phyloP scores from a whole-genome alignment of 2,888 invertebrate species.

The Lasiommata megera region DNA sequence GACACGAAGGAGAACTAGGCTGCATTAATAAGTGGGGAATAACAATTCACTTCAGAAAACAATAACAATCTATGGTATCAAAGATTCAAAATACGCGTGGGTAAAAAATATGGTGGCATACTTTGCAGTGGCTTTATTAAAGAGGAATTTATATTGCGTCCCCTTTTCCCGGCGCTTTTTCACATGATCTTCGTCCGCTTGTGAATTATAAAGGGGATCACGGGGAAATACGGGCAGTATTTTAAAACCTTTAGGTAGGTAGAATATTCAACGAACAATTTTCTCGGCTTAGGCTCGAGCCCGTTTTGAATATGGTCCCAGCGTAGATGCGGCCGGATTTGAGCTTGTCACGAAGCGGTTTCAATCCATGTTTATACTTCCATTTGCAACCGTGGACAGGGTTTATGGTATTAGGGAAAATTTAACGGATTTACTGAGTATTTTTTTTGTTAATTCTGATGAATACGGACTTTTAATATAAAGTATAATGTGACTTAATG shows the following conservation, averaged over 20 bases:
- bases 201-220: slow-evolving; percentile 8
- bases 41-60: no score
- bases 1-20: no score
- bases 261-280: slow-evolving; percentile 25
- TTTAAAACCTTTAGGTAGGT: slow-evolving; percentile 16
- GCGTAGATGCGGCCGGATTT: slow-evolving; percentile 31
- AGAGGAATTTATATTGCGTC: background rate
- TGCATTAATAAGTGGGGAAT: no score
- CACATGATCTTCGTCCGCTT: background rate
- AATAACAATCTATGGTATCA: no score
- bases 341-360: slow-evolving; percentile 33
- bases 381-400: slow-evolving; percentile 24
- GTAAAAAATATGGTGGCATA: no score
- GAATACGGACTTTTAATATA: background rate
- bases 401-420: slow-evolving; percentile 16
- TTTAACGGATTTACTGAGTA: background rate
- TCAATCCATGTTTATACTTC: slow-evolving; percentile 31
- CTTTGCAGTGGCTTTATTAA: no score
- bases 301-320: slow-evolving; percentile 30
- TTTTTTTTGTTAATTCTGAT: background rate
- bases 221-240: slow-evolving; percentile 3
- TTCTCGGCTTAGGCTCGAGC: slow-evolving; percentile 30
- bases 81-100: no score
- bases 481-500: no score
- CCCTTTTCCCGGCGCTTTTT: background rate